phyloP scores from a whole-genome alignment of 2,888 invertebrate genomes.

The Doris montereyensis region DNA sequence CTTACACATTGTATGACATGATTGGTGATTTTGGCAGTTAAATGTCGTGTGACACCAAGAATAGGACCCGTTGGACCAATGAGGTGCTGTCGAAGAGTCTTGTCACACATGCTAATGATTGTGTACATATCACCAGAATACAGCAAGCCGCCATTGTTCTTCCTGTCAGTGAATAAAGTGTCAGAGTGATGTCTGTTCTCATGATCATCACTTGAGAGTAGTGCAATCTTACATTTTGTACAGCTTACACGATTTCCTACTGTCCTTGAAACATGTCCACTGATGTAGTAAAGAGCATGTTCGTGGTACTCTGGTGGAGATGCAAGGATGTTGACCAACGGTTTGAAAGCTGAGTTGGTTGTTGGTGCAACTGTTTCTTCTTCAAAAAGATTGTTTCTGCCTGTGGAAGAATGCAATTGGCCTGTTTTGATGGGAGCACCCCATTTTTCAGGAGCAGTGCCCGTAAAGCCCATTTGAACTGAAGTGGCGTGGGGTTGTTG shows the following conservation, averaged over 20 bases:
- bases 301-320: not conserved
- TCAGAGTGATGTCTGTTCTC: no score
- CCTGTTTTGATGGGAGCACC: constrained; percentile 4
- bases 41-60: not conserved
- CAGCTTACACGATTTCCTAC: not conserved
- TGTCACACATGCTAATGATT: not conserved
- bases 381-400: not conserved
- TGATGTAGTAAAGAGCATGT: not conserved
- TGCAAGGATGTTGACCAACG: not conserved
- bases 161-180: not conserved
- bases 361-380: not conserved
- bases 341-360: not conserved
- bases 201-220: not conserved
- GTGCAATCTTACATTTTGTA: not conserved
- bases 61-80: not conserved
- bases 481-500: constrained; percentile 8
- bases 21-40: not conserved
- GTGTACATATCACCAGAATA: not conserved
- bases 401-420: not conserved
- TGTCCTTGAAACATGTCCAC: not conserved
- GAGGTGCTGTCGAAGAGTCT: not conserved
- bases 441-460: constrained; percentile 18
- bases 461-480: constrained; percentile 8
- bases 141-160: not conserved
- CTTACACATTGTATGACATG: not conserved